Percentiles rank a stretch among this genome's conserved stretches.
Conservation (phyloP, 2,888 invertebrate species). For the Cephus pygmeus region DNA sequence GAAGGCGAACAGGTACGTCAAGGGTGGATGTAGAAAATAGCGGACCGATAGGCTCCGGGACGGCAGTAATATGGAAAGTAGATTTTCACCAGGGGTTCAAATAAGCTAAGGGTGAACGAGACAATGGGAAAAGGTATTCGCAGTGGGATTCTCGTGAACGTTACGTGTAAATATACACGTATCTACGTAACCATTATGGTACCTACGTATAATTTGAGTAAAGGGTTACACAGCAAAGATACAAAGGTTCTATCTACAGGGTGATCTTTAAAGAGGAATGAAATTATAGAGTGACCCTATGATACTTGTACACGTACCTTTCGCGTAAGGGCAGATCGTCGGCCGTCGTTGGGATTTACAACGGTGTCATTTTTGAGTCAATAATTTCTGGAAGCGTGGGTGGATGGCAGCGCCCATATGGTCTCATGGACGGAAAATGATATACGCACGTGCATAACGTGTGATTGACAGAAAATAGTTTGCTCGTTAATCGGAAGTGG, state of each 20-base stretch:
- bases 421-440: neutral
- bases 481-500: constrained; percentile 22
- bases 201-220: neutral
- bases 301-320: neutral
- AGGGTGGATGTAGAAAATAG: neutral
- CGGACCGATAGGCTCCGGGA: neutral
- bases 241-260: neutral
- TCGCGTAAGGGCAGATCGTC: constrained; percentile 10
- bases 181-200: neutral
- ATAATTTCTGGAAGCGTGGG: constrained; percentile 15
- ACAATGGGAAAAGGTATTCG: neutral
- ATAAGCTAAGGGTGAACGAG: neutral
- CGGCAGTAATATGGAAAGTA: neutral
- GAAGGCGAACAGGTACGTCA: neutral
- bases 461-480: constrained; percentile 21
- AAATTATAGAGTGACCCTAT: neutral
- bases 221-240: neutral
- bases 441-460: constrained; percentile 17
- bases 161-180: neutral
- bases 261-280: neutral
- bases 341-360: constrained; percentile 13
- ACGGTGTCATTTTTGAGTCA: constrained; percentile 15
- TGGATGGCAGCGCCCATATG: constrained; percentile 9
- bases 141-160: neutral
- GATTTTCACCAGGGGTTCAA: neutral